Evolutionary conservation across 2,797 vertebrate genomes (phyloP).

Genomic region (Dicrostonyx torquatus): DNA sequence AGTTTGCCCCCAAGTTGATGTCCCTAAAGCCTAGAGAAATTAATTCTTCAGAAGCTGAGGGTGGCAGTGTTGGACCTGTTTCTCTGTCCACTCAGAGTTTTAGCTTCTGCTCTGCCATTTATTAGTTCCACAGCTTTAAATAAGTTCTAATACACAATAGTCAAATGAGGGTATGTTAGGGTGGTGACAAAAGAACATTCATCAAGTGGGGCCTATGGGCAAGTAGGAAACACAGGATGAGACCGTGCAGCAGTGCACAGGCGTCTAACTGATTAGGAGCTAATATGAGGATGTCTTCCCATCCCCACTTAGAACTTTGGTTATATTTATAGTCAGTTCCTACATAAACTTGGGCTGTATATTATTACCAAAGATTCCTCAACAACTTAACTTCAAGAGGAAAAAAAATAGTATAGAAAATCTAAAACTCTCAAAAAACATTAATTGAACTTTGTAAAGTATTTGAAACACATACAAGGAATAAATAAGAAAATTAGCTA

Average conservation of each 20-base stretch:
- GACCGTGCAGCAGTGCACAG: background rate
- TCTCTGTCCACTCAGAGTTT: background rate
- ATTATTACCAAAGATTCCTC: background rate
- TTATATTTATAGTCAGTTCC: slow-evolving; percentile 34
- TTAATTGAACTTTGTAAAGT: background rate
- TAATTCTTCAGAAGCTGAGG: background rate
- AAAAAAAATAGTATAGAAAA: background rate
- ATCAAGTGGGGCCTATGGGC: background rate
- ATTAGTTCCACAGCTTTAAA: background rate
- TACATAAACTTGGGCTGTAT: slow-evolving; percentile 10
- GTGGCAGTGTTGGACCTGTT: too few relatives aligned
- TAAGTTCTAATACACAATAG: background rate
- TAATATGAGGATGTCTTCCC: too few relatives aligned
- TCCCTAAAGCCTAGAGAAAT: background rate
- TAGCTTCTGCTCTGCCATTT: background rate
- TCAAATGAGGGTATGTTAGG: background rate
- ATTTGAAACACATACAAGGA: background rate
- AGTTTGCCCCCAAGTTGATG: background rate
- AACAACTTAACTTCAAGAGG: slow-evolving; percentile 34
- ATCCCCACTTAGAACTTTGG: background rate
- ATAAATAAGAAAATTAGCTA: slow-evolving; percentile 37
- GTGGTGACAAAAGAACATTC: background rate
- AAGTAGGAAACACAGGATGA: background rate
- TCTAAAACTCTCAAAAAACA: slow-evolving; percentile 19
- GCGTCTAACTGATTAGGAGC: background rate